A percentile compares a stretch with the other conserved stretches of the same genome.
These are phyloP conservation scores for Saccostrea echinata DNA, from an alignment of 1,140 invertebrate species.

Conservation along the genomic window DNA sequence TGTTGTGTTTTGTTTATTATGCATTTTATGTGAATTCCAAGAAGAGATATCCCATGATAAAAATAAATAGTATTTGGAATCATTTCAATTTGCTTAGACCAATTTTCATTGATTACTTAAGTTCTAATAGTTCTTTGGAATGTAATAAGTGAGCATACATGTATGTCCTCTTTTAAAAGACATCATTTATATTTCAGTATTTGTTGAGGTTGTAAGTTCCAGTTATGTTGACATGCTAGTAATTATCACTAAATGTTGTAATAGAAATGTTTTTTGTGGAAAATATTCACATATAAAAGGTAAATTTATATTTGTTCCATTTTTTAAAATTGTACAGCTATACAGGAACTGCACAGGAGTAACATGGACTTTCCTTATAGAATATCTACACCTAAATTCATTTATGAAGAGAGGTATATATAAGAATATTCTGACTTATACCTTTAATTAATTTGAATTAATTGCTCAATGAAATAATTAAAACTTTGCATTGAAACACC, in stretches of 20 bases:
- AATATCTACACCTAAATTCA: background rate
- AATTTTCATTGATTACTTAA: too few species aligned
- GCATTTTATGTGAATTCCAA: background rate
- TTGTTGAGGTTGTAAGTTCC: too few species aligned
- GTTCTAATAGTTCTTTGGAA: too few species aligned
- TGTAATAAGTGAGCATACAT: too few species aligned
- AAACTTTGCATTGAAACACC: background rate
- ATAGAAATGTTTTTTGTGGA: too few species aligned
- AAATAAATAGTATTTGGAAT: too few species aligned
- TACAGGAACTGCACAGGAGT: background rate
- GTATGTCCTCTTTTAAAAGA: too few species aligned
- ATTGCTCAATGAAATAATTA: background rate
- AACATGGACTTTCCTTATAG: background rate
- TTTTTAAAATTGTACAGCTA: background rate
- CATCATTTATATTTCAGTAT: too few species aligned
- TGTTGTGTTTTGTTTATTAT: background rate
- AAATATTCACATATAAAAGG: too few species aligned
- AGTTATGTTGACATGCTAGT: too few species aligned
- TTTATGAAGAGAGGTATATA: background rate
- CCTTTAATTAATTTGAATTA: background rate
- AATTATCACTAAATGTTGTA: too few species aligned
- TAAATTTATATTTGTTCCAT: background rate
- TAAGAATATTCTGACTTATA: background rate
- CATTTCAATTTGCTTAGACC: too few species aligned
- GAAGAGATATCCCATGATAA: background rate